Evolutionary conservation across 2,888 invertebrate species (phyloP).

Genomic region (Dusona sp.): DNA sequence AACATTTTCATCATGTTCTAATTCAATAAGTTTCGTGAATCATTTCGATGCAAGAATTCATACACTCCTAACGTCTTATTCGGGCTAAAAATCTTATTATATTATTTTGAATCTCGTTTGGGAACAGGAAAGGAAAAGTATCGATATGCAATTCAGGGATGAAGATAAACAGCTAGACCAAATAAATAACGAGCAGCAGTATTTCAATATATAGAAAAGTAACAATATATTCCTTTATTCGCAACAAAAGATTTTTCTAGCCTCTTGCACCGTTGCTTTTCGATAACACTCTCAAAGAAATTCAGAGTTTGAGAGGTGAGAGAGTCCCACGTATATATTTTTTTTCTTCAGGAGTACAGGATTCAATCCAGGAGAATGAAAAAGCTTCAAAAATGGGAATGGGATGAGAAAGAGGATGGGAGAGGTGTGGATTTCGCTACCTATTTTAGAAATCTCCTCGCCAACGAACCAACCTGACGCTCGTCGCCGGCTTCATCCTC

Average conservation of each 20-base stretch:
- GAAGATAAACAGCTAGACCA: constrained; percentile 1
- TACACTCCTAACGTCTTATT: neutral
- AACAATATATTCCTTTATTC: neutral
- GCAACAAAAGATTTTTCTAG: constrained; percentile 2
- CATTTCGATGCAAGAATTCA: neutral
- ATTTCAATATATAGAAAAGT: neutral
- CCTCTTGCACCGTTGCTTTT: constrained; percentile 5
- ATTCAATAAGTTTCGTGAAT: neutral
- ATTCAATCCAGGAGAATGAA: constrained; percentile 62
- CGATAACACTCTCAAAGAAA: constrained; percentile 3
- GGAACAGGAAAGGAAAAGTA: neutral
- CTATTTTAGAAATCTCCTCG: constrained; percentile 59
- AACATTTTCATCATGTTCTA: neutral
- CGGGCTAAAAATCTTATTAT: neutral
- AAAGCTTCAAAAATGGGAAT: constrained; percentile 43
- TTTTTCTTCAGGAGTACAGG: constrained; percentile 42
- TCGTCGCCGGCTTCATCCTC: constrained; percentile 27
- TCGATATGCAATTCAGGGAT: constrained; percentile 14
- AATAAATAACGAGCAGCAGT: neutral
- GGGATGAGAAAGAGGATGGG: constrained; percentile 44
- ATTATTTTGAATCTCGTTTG: neutral
- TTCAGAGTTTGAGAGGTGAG: neutral
- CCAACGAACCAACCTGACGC: constrained; percentile 41
- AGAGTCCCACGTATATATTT: constrained; percentile 40
- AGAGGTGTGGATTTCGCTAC: constrained; percentile 30